phyloP scores from a whole-genome alignment of 2,113 vertebrate genomes.

The Seriola aureovittata region DNA sequence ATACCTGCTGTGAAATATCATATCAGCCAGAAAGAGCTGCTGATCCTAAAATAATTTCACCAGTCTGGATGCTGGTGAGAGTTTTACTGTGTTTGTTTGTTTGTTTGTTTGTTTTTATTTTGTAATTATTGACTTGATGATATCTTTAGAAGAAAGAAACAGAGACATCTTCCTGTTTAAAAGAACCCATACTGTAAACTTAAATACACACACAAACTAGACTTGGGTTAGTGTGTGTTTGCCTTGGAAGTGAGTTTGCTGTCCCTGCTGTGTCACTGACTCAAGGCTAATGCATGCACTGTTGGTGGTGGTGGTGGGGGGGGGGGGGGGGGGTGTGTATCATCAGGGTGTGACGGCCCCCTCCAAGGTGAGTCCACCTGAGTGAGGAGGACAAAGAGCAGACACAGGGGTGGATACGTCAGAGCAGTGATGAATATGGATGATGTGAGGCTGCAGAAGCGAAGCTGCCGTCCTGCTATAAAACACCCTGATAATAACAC shows the following conservation, averaged over 20 bases:
- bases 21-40: background rate
- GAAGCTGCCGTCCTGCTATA: background rate
- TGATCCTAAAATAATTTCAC: no score
- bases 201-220: background rate
- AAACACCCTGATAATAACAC: slow-evolving; percentile 3
- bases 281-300: slow-evolving; percentile 62
- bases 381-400: slow-evolving; percentile 51
- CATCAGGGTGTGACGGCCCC: slow-evolving; percentile 43
- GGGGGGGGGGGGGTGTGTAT: background rate
- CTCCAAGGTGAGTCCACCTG: slow-evolving; percentile 67
- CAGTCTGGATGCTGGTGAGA: no score
- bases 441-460: slow-evolving; percentile 22
- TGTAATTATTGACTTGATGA: background rate
- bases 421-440: slow-evolving; percentile 68
- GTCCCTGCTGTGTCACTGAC: slow-evolving; percentile 37
- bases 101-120: no score
- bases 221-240: background rate
- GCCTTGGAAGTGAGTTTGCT: slow-evolving; percentile 5
- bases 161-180: no score
- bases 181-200: background rate
- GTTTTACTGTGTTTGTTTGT: no score
- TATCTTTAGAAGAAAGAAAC: background rate
- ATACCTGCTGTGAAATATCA: background rate
- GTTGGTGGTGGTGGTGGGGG: background rate
- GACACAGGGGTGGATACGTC: slow-evolving; percentile 27